Base-by-base conservation (phyloP, 2,113 vertebrate species). In the Neolamprologus tretocephalus region DNA sequence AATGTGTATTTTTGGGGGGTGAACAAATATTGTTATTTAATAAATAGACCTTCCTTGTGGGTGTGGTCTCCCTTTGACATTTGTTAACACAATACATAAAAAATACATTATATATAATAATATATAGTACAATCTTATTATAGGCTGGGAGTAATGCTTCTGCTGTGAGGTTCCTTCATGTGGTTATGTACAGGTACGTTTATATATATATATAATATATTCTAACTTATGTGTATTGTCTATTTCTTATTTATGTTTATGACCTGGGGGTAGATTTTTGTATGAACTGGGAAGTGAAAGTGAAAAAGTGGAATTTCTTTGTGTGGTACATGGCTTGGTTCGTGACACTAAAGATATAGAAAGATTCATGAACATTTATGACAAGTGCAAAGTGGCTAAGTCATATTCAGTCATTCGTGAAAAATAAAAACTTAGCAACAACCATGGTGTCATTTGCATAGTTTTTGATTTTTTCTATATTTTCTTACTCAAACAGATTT, bases 211-310 rank as follows among this genome's bases (percentile, higher is more conserved):
- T n/a, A n/a, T n/a, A n/a, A 51, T 51, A 51, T 51, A 51, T 51
- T 51, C 3, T 51, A 51, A 51, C 49, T 51, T 51, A 0, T 51
- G 49, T 51, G 49, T 51, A n/a, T n/a, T 51, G 3, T 0, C 49
- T 9, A 51, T 51, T 51, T 2, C 49, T 51, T 51, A 9, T 9
- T 51, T n/a, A 9, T 51, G 49, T 51, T 51, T 2, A 51, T 51
- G 17, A 51, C 0, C 49, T n/a, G n/a, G n/a, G n/a, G n/a, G n/a
- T n/a, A n/a, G n/a, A n/a, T n/a, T n/a, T n/a, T n/a, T n/a, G n/a
- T n/a, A n/a, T n/a, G n/a, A n/a, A n/a, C n/a, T n/a, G n/a, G n/a
- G n/a, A n/a, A n/a, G n/a, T n/a, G n/a, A n/a, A n/a, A n/a, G n/a
- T n/a, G n/a, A n/a, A n/a, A n/a, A n/a, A n/a, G n/a, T n/a, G n/a